These are phyloP conservation scores for Atrina japonica DNA, from an alignment of 2,888 invertebrate genomes.

Conservation along the genomic window DNA sequence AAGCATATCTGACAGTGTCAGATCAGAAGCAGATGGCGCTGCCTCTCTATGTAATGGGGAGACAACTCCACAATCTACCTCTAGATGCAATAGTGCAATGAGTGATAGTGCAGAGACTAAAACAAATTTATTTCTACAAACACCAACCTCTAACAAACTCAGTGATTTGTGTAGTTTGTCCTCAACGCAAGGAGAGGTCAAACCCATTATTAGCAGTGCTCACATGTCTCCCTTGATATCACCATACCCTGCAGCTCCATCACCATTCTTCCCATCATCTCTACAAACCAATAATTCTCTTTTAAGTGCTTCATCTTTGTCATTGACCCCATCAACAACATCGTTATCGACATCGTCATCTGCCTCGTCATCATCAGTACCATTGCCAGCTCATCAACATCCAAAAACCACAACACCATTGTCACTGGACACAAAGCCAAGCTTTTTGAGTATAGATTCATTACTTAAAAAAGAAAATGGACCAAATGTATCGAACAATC, in stretches of 20 bases:
- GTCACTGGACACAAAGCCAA: slow-evolving; percentile 63
- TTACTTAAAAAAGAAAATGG: slow-evolving; percentile 68
- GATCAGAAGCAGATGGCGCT: neutral
- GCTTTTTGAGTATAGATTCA: slow-evolving; percentile 73
- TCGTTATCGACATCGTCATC: slow-evolving; percentile 44
- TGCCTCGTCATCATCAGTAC: slow-evolving; percentile 49
- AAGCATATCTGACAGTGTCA: slow-evolving; percentile 21
- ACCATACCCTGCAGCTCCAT: slow-evolving; percentile 40
- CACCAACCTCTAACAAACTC: slow-evolving; percentile 57
- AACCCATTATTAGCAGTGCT: slow-evolving; percentile 27
- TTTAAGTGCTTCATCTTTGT: slow-evolving; percentile 21
- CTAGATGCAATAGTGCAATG: slow-evolving; percentile 32
- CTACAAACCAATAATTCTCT: slow-evolving; percentile 32
- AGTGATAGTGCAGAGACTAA: slow-evolving; percentile 32
- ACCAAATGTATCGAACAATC: slow-evolving; percentile 51
- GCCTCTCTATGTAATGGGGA: slow-evolving; percentile 33
- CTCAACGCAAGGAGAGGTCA: slow-evolving; percentile 17
- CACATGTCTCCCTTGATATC: slow-evolving; percentile 38
- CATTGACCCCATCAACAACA: slow-evolving; percentile 34
- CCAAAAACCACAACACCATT: slow-evolving; percentile 47
- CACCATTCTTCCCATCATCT: slow-evolving; percentile 43
- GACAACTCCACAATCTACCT: slow-evolving; percentile 26
- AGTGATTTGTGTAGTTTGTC: slow-evolving; percentile 57
- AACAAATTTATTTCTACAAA: slow-evolving; percentile 58
- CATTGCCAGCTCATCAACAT: slow-evolving; percentile 54